phyloP scores from a whole-genome alignment of 2,888 invertebrate species.

The Leucozona laternaria region DNA sequence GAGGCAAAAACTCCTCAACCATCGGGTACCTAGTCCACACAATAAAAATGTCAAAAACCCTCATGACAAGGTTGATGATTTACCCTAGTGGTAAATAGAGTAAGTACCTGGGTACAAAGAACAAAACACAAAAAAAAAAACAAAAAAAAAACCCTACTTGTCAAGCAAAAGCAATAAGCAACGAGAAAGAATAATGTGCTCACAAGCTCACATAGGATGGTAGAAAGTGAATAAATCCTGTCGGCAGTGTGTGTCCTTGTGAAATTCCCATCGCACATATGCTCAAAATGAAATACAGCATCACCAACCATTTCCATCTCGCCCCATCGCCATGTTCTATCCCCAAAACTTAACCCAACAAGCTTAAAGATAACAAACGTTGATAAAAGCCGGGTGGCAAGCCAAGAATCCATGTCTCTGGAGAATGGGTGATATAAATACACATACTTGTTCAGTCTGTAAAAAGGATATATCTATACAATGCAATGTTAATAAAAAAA shows the following conservation, averaged over 20 bases:
- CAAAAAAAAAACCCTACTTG: constrained; percentile 23
- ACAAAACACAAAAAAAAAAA: not conserved
- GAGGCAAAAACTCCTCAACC: not conserved
- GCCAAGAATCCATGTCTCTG: constrained; percentile 19
- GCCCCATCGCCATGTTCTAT: constrained; percentile 6
- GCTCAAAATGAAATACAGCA: constrained; percentile 69
- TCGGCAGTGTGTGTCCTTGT: constrained; percentile 72
- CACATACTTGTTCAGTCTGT: constrained; percentile 70
- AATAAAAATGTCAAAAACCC: constrained; percentile 12
- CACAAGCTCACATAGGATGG: constrained; percentile 69
- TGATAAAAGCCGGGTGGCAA: constrained; percentile 31
- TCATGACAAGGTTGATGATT: constrained; percentile 36
- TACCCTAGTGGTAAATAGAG: constrained; percentile 34
- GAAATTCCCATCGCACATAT: constrained; percentile 74
- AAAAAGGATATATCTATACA: constrained; percentile 74
- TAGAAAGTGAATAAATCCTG: constrained; percentile 76
- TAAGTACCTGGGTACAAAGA: constrained; percentile 2
- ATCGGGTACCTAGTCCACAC: not conserved
- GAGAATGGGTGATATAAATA: constrained; percentile 61
- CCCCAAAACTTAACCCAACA: constrained; percentile 48
- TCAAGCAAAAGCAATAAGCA: constrained; percentile 45
- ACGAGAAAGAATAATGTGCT: constrained; percentile 63
- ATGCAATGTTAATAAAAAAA: constrained; percentile 72
- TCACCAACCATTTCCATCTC: not conserved
- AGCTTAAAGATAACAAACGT: constrained; percentile 71